Conservation (phyloP, 2,888 invertebrate genomes). For the Aquatica leii region DNA sequence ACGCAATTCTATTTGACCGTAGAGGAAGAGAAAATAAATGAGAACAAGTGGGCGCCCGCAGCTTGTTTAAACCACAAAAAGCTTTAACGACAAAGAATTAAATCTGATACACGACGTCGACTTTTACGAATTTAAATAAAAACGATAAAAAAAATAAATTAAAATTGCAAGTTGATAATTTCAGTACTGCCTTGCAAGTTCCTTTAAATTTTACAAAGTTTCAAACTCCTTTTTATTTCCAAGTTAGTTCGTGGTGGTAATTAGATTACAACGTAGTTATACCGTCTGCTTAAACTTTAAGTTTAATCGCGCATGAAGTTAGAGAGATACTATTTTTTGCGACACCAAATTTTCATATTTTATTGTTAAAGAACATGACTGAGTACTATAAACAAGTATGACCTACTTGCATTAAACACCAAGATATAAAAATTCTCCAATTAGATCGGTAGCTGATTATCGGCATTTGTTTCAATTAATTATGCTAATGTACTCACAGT, state of each 20-base stretch:
- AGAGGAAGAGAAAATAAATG: conserved; percentile 18
- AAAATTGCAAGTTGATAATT: conserved; percentile 9
- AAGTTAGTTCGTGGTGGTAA: conserved; percentile 17
- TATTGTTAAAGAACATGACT: no score
- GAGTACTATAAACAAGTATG: no score
- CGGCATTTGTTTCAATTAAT: conserved; percentile 16
- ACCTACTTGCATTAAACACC: no score
- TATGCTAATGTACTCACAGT: conserved; percentile 18
- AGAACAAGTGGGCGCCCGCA: conserved; percentile 26
- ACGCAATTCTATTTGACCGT: conserved; percentile 25
- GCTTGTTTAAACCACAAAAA: conserved; percentile 5
- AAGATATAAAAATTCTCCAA: no score
- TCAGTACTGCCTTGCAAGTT: conserved; percentile 7
- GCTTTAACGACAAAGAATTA: neutral
- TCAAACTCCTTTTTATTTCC: conserved; percentile 16
- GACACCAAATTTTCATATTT: no score
- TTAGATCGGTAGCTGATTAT: neutral
- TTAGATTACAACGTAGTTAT: conserved; percentile 12
- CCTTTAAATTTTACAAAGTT: conserved; percentile 15
- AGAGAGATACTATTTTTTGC: no score
- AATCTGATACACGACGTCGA: neutral
- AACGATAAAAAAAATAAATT: conserved; percentile 6
- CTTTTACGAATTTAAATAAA: neutral
- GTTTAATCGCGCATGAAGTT: conserved; percentile 9
- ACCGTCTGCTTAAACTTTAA: conserved; percentile 14